A percentile compares a stretch with the other conserved stretches of the same genome.
phyloP scores from a whole-genome alignment of 2,797 vertebrate species.

The Galaxias olidus region DNA sequence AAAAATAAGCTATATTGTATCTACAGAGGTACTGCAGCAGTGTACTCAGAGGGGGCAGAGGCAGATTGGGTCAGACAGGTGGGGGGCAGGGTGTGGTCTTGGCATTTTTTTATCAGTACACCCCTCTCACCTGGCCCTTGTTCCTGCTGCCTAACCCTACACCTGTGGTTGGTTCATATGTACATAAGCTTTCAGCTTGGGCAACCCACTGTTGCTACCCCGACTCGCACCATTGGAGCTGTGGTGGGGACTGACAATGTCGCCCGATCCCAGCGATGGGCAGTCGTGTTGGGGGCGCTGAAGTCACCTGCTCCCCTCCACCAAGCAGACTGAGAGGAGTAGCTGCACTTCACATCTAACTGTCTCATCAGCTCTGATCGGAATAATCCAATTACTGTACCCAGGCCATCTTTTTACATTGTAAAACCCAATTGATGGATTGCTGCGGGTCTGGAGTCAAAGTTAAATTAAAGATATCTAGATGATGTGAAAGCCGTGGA shows the following conservation, averaged over 20 bases:
- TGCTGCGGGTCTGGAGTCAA: slow-evolving; percentile 53
- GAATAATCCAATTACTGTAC: slow-evolving; percentile 68
- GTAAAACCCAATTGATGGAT: slow-evolving; percentile 65
- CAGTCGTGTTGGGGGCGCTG: background rate
- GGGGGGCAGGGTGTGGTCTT: slow-evolving; percentile 39
- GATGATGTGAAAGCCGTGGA: slow-evolving; percentile 53
- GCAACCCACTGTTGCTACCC: slow-evolving; percentile 19
- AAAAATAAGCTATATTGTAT: slow-evolving; percentile 84
- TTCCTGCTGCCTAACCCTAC: slow-evolving; percentile 38
- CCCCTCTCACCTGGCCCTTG: slow-evolving; percentile 31
- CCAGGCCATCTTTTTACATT: slow-evolving; percentile 68
- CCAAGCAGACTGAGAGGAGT: slow-evolving; percentile 62
- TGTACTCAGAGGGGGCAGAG: slow-evolving; percentile 59
- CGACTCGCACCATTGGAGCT: background rate
- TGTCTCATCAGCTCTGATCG: slow-evolving; percentile 63
- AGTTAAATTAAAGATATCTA: slow-evolving; percentile 53
- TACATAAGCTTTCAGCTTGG: slow-evolving; percentile 32
- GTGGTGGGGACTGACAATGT: background rate
- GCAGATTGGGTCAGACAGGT: slow-evolving; percentile 55
- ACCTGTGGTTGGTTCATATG: slow-evolving; percentile 37
- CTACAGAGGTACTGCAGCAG: slow-evolving; percentile 73
- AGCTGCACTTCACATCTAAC: slow-evolving; percentile 42
- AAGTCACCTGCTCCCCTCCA: slow-evolving; percentile 18
- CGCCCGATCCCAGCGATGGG: background rate
- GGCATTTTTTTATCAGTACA: slow-evolving; percentile 13